Evolutionary conservation across 2,888 invertebrate genomes (phyloP).

Genomic region (Celastrina argiolus): DNA sequence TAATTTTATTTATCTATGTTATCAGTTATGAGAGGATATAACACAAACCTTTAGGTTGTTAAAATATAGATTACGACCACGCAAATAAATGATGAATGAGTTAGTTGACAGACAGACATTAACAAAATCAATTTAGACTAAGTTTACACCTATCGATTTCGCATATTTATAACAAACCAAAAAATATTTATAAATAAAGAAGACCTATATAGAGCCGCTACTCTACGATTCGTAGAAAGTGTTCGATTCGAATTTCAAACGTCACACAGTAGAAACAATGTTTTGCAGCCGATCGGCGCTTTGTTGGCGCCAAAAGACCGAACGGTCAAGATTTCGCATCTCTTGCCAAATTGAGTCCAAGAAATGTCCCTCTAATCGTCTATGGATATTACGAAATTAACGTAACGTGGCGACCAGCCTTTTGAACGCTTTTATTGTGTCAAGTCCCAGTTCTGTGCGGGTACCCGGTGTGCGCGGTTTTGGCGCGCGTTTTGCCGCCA

Average conservation of each 20-base stretch:
- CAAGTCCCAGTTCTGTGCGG: conserved; percentile 50
- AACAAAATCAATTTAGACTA: too few relatives aligned
- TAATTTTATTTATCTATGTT: too few relatives aligned
- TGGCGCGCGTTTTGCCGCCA: conserved; percentile 49
- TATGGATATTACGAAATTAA: conserved; percentile 58
- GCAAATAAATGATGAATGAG: too few relatives aligned
- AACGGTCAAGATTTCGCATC: conserved; percentile 45
- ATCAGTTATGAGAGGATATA: too few relatives aligned
- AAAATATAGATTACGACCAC: too few relatives aligned
- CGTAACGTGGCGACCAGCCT: conserved; percentile 43
- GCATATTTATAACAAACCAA: too few relatives aligned
- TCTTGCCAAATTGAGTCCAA: conserved; percentile 57
- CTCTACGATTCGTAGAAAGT: background rate
- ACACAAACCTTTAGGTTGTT: too few relatives aligned
- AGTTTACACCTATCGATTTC: too few relatives aligned
- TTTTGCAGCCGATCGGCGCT: background rate
- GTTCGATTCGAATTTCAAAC: background rate
- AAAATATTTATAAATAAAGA: background rate
- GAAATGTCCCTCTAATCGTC: conserved; percentile 48
- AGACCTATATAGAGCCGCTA: too few relatives aligned
- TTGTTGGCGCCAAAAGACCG: conserved; percentile 30
- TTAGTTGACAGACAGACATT: too few relatives aligned
- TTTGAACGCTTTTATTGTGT: conserved; percentile 65
- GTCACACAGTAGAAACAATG: background rate
- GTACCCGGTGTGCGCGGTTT: conserved; percentile 53